Evolutionary conservation across 64 coral and sea anemone genomes (phyloP).

Genomic region (Porites australiensis): DNA sequence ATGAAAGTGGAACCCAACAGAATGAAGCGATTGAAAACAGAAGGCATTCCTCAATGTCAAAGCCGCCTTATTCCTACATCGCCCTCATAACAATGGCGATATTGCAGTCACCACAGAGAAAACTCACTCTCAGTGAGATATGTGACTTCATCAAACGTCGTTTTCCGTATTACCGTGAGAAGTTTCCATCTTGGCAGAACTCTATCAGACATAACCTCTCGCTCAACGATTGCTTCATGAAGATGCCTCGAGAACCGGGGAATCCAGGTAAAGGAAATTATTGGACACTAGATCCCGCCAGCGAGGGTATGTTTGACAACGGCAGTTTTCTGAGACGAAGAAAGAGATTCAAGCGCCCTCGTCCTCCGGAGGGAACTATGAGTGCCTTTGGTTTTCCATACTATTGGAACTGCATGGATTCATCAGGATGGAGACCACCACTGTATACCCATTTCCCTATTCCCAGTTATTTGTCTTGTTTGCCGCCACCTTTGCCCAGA

Average conservation of each 20-base stretch:
- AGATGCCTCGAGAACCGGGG: constrained; percentile 97
- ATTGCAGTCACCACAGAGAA: constrained; percentile 92
- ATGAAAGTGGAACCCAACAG: constrained; percentile 3
- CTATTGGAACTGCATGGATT: constrained; percentile 83
- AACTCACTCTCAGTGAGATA: constrained; percentile 98
- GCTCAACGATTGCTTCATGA: constrained; percentile 98
- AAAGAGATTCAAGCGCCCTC: constrained; percentile 94
- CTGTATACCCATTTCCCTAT: constrained; percentile 60
- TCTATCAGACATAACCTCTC: constrained; percentile 98
- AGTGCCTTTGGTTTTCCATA: constrained; percentile 71
- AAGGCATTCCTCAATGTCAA: constrained; percentile 73
- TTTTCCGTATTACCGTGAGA: constrained; percentile 97
- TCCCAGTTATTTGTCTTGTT: constrained; percentile 52
- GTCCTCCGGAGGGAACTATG: constrained; percentile 69
- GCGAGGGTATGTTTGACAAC: constrained; percentile 99
- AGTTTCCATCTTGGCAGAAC: constrained; percentile 99
- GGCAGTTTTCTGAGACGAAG: constrained; percentile 95
- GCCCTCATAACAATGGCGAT: constrained; percentile 98
- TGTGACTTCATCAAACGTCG: constrained; percentile 98
- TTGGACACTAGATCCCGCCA: constrained; percentile 95
- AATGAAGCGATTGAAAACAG: constrained; percentile 48
- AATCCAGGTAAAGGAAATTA: constrained; percentile 99
- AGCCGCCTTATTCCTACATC: constrained; percentile 99
- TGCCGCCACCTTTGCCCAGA: constrained; percentile 38
- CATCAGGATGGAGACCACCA: constrained; percentile 60